These are phyloP conservation scores for Parnassius apollo DNA, from an alignment of 2,888 invertebrate genomes.

Conservation along the genomic window DNA sequence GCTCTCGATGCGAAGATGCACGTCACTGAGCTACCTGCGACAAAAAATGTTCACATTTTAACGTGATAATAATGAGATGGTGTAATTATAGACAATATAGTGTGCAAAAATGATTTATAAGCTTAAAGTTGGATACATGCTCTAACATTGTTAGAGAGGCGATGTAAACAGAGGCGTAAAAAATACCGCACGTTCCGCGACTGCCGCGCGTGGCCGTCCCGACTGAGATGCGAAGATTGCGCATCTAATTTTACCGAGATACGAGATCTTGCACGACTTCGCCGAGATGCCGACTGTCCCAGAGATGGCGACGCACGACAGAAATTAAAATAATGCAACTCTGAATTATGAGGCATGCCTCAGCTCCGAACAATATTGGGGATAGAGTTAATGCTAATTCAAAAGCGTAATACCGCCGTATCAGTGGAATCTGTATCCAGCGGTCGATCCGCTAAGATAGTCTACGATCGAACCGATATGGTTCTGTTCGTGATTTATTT, in stretches of 20 bases:
- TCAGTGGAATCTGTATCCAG: constrained; percentile 56
- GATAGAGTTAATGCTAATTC: constrained; percentile 75
- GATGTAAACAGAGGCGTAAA: constrained; percentile 39
- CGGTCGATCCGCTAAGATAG: constrained; percentile 66
- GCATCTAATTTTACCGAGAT: constrained; percentile 57
- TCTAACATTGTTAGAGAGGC: background rate
- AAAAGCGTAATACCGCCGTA: constrained; percentile 75
- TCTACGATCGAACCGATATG: constrained; percentile 75
- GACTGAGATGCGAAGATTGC: constrained; percentile 58
- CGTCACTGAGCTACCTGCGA: constrained; percentile 67
- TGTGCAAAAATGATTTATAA: background rate
- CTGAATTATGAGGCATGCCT: constrained; percentile 60
- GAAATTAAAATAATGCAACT: constrained; percentile 66
- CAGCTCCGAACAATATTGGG: constrained; percentile 56
- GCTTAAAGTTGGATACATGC: no score
- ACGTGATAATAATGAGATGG: constrained; percentile 31
- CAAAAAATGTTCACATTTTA: constrained; percentile 40
- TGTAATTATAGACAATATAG: background rate
- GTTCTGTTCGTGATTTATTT: constrained; percentile 79
- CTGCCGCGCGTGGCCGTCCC: constrained; percentile 40
- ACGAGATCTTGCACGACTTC: constrained; percentile 67
- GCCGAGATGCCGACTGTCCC: constrained; percentile 40
- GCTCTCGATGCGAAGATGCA: constrained; percentile 65
- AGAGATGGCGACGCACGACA: constrained; percentile 49
- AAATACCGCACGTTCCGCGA: constrained; percentile 50